phyloP scores from a whole-genome alignment of 23 tunicate genomes.

The Ascidia mentula region DNA sequence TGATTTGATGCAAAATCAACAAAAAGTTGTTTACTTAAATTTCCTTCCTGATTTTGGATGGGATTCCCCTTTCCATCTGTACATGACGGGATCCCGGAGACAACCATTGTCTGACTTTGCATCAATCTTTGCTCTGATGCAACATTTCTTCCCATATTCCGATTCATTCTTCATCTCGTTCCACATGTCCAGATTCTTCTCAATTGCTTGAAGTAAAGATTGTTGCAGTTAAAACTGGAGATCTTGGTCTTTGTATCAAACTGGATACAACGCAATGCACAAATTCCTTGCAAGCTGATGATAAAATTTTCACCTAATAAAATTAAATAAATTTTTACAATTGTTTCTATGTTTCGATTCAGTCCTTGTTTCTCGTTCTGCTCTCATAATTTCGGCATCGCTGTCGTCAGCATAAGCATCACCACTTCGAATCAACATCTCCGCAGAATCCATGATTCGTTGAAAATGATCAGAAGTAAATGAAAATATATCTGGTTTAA shows the following conservation, averaged over 20 bases:
- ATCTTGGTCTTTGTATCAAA: too few relatives aligned
- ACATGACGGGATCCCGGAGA: constrained; percentile 96
- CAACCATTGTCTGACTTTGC: constrained; percentile 83
- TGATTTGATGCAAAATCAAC: not conserved
- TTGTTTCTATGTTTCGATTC: constrained; percentile 64
- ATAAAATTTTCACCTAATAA: not conserved
- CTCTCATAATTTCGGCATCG: constrained; percentile 77
- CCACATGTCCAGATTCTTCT: constrained; percentile 89
- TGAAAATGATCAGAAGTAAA: constrained; percentile 95
- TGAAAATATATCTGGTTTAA: constrained; percentile 90
- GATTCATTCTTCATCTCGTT: constrained; percentile 76
- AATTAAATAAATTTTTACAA: constrained; percentile 19
- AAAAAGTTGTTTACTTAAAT: constrained; percentile 52
- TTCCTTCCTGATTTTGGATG: constrained; percentile 86
- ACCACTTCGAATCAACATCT: constrained; percentile 69
- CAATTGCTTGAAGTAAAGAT: constrained; percentile 58
- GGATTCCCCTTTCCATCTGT: constrained; percentile 83
- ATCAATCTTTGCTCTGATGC: constrained; percentile 96
- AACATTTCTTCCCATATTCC: constrained; percentile 67
- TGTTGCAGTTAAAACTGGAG: too few relatives aligned
- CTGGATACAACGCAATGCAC: too few relatives aligned
- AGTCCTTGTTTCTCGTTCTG: constrained; percentile 58
- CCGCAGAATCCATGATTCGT: constrained; percentile 53
- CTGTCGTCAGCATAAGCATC: constrained; percentile 94
- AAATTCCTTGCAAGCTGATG: too few relatives aligned